phyloP scores from a whole-genome alignment of 2,113 vertebrate species.

The Typhlomys cinereus region DNA sequence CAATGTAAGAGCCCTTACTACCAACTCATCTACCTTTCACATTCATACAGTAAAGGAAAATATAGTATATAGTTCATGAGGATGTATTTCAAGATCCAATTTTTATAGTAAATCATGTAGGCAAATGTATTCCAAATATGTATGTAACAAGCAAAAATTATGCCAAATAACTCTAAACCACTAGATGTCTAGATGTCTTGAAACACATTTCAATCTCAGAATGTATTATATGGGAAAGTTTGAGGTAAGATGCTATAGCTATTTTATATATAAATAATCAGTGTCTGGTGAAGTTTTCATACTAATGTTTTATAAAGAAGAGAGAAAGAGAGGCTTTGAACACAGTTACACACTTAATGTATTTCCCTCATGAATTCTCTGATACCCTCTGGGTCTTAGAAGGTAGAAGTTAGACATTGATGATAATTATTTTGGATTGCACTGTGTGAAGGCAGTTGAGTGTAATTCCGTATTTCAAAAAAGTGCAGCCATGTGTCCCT shows the following conservation, averaged over 20 bases:
- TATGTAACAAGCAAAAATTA: background rate
- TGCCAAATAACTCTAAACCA: conserved; percentile 21
- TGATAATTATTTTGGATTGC: conserved; percentile 59
- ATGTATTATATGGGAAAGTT: conserved; percentile 36
- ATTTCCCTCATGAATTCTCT: conserved; percentile 58
- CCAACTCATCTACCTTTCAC: background rate
- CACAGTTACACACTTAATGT: conserved; percentile 32
- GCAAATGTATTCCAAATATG: background rate
- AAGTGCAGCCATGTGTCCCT: conserved; percentile 31
- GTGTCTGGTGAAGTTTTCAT: conserved; percentile 43
- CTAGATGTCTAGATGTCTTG: conserved; percentile 25
- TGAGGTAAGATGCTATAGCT: conserved; percentile 9
- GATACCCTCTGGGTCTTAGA: conserved; percentile 49
- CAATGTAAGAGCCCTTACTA: background rate
- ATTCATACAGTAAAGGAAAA: background rate
- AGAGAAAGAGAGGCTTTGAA: conserved; percentile 43
- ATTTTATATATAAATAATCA: conserved; percentile 30
- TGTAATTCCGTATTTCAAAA: conserved; percentile 52
- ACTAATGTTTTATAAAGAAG: conserved; percentile 22
- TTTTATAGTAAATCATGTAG: background rate
- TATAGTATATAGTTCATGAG: background rate
- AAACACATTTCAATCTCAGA: conserved; percentile 28
- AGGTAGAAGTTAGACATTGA: conserved; percentile 16
- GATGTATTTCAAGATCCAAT: background rate
- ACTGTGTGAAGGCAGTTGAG: conserved; percentile 35